Evolutionary conservation across 2,888 invertebrate genomes (phyloP).

Genomic region (Tinea semifulvella): DNA sequence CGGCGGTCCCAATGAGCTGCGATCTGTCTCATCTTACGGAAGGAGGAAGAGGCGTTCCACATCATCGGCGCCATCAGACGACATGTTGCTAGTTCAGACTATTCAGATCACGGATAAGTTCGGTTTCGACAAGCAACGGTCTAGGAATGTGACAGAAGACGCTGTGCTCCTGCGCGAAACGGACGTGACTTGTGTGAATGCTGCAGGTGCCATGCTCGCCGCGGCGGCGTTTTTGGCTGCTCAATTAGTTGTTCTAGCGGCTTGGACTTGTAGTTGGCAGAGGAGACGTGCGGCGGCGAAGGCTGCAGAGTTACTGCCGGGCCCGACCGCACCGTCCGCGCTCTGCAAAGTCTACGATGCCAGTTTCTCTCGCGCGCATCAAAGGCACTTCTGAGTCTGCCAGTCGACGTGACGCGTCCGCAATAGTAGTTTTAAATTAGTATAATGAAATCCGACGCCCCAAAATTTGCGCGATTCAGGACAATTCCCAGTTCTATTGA

Average conservation of each 20-base stretch:
- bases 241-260: conserved; percentile 86
- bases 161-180: conserved; percentile 75
- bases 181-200: conserved; percentile 74
- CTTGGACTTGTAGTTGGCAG: conserved; percentile 91
- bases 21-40: conserved; percentile 85
- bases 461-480: background rate
- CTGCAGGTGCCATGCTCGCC: conserved; percentile 84
- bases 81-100: conserved; percentile 87
- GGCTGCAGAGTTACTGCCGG: conserved; percentile 74
- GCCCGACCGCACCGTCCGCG: conserved; percentile 63
- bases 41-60: conserved; percentile 79
- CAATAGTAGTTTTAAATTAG: conserved; percentile 62
- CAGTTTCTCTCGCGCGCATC: conserved; percentile 80
- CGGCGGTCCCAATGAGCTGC: conserved; percentile 83
- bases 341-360: conserved; percentile 90
- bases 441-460: conserved; percentile 56
- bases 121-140: conserved; percentile 78
- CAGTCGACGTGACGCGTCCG: conserved; percentile 55
- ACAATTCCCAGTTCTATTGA: too few species aligned
- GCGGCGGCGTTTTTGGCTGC: conserved; percentile 86
- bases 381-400: conserved; percentile 59
- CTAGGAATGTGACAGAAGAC: conserved; percentile 72
- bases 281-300: conserved; percentile 74
- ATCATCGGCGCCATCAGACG: conserved; percentile 70
- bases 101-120: conserved; percentile 94